These are phyloP conservation scores for Cantharis lateralis DNA, from an alignment of 2,888 invertebrate species.

Conservation along the genomic window DNA sequence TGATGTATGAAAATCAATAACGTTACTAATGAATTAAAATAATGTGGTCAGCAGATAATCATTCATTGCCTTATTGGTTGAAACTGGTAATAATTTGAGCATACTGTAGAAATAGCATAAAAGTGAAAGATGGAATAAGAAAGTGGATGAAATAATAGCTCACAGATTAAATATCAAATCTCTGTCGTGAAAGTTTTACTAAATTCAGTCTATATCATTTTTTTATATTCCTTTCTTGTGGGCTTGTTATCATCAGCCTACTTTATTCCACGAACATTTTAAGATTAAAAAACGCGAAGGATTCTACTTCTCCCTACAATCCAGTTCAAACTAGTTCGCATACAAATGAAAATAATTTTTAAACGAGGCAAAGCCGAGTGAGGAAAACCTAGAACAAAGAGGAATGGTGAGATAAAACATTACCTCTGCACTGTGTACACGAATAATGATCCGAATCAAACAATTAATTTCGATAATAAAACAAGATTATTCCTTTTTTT, in stretches of 20 bases:
- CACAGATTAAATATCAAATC: neutral
- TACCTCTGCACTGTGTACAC: too few relatives aligned
- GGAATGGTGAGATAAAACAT: too few relatives aligned
- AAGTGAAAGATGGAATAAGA: neutral
- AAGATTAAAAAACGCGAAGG: neutral
- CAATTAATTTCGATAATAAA: too few relatives aligned
- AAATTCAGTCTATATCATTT: neutral
- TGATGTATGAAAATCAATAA: neutral
- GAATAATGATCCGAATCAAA: too few relatives aligned
- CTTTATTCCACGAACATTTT: neutral
- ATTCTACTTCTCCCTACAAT: neutral
- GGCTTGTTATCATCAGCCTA: neutral
- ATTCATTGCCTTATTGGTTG: neutral
- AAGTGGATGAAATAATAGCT: neutral
- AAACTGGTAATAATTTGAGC: neutral
- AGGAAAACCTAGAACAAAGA: too few relatives aligned
- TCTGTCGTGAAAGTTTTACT: neutral
- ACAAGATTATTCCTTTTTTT: too few relatives aligned
- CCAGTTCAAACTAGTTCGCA: neutral
- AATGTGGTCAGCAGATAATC: neutral
- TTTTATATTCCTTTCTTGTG: neutral
- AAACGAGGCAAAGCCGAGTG: too few relatives aligned
- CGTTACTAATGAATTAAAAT: neutral
- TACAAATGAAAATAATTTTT: neutral
- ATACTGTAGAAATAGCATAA: neutral